Base-by-base conservation (phyloP, 2,888 invertebrate species). In the Entomobrya proxima region DNA sequence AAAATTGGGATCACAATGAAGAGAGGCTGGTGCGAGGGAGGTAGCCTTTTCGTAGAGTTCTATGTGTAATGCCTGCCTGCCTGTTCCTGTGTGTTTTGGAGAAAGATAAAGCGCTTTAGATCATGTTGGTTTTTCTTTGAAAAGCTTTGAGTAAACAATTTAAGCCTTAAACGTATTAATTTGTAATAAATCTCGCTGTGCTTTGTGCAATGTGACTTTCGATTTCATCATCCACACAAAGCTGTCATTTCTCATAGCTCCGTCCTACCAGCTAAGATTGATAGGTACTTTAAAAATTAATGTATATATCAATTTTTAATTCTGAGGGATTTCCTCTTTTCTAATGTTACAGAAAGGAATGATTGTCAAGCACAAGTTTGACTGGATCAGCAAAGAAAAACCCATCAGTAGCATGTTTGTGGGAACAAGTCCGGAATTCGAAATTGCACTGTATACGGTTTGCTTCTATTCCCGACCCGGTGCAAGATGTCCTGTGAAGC, bases 391-490 rank as follows among this genome's bases (percentile, higher is more conserved):
- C 0, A 92, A 94, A 1, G 94, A 95, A 88, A 97, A 97, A 91
- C 96, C 96, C 0, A 95, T 96, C 0, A 95, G 95, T 76, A 93
- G 94, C 0, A 93, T 96, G 93, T 96, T 97, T 90, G 93, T 97
- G 86, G 97, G 97, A 30, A 96, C 96, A 0, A 97, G 97, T 77
- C 98, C 98, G 0, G 98, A 98, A 92, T 93, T 98, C 88, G 98
- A 98, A 92, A 94, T 98, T 92, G 96, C 98, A 0, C 92, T 98
- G 2, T 98, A 97, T 91, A 96, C 97, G 0, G 93, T 97, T 4
- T 98, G 98, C 91, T 97, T 96, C 91, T 93, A 96, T 58, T 93
- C 95, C 15, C 94, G 96, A 77, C 94, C 95, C 0, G 95, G 96
- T 90, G 93, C 94, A 85, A 93, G 94, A 5, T 97, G 97, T 90